Base-by-base conservation (phyloP, 2,113 vertebrate genomes). In the Serinus canaria region DNA sequence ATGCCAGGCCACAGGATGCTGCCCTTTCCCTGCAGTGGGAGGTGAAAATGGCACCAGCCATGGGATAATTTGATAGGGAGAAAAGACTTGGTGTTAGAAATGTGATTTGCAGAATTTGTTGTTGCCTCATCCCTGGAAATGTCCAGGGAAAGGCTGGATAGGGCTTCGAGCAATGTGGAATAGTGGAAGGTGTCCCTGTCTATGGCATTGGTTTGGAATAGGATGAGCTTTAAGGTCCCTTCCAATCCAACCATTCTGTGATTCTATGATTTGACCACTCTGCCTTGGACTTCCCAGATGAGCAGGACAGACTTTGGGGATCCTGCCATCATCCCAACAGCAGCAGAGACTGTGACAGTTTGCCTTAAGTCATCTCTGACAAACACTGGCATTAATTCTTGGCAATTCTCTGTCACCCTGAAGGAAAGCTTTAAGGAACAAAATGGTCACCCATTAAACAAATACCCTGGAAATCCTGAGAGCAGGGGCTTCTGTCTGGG, bases 111-210 rank as follows among this genome's bases (percentile, higher is more conserved):
- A 72, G 27, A 43, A 70, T 81, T 55, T 49, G 25, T 68, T 62
- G 47, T 31, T 22, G 21, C 4, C 2, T 3, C 41, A 41, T 31
- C 21, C 14, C 16, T 69, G 31, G 31, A 33, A 63, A 31, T 11
- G 13, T 56, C 27, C 63, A 56, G 43, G 35, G 49, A 10, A 17
- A 49, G 21, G 15, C 0, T 56, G 63, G 63, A 69, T 0, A 0
- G 17, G 18, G 14, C 30, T 43, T 83, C 18, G 72, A 63, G 49
- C 27, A 63, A 7, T 6, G 18, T 49, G 35, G 41, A 15, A 11
- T 7, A 14, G 35, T 43, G 41, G 31, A 14, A 83, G 10, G 14
- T 47, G 47, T 49, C 22, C 41, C 35, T 77, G 41, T 3, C 28
- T 10, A 11, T 37, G 41, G 49, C 49, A 79, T 25, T 30, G n/a